Evolutionary conservation across 2,113 vertebrate genomes (phyloP).

Genomic region (Suncus etruscus): DNA sequence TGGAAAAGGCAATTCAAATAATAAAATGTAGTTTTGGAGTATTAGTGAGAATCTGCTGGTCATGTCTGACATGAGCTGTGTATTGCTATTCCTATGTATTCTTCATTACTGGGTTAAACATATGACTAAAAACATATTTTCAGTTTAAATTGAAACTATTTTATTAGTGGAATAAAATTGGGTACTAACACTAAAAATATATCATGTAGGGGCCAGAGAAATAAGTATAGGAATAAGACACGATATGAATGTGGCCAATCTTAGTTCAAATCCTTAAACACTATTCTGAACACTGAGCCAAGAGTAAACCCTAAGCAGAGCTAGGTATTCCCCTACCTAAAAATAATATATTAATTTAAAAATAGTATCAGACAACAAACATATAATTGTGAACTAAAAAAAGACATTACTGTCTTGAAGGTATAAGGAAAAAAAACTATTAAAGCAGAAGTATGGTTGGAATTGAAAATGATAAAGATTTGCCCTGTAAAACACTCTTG

Average conservation of each 20-base stretch:
- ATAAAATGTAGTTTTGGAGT: not conserved
- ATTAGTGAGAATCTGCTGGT: not conserved
- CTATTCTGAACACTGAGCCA: too few relatives aligned
- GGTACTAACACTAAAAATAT: not conserved
- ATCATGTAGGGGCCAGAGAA: not conserved
- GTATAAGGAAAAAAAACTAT: not conserved
- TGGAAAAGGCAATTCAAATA: not conserved
- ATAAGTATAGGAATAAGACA: too few relatives aligned
- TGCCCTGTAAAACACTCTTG: not conserved
- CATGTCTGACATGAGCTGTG: not conserved
- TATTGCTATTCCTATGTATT: not conserved
- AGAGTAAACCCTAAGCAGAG: too few relatives aligned
- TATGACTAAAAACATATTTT: not conserved
- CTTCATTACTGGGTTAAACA: not conserved
- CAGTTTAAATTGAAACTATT: not conserved
- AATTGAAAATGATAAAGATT: not conserved
- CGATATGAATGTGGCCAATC: too few relatives aligned
- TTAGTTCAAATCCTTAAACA: too few relatives aligned
- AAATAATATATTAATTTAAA: not conserved
- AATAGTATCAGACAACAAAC: not conserved
- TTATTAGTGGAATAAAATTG: not conserved
- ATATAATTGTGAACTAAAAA: slow-evolving; percentile 7
- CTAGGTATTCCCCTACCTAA: too few relatives aligned
- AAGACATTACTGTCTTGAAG: not conserved
- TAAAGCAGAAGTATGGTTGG: too few relatives aligned